Evolutionary conservation across 2,888 invertebrate genomes (phyloP).

Genomic region (Dolomedes plantarius): DNA sequence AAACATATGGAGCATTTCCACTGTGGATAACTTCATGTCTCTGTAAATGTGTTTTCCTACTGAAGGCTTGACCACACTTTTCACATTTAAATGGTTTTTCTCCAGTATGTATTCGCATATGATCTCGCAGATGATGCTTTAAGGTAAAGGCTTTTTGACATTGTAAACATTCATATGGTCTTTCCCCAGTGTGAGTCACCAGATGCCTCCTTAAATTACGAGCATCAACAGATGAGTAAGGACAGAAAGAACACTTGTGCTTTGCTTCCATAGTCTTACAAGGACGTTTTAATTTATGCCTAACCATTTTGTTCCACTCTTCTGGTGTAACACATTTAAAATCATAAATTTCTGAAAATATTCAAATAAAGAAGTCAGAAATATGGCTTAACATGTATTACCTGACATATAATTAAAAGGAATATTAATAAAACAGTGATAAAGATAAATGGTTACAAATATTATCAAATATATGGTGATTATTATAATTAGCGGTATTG

Average conservation of each 20-base stretch:
- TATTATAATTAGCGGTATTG: too few species aligned
- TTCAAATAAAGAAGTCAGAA: too few species aligned
- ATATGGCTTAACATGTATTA: too few species aligned
- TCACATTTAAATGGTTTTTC: slow-evolving; percentile 6
- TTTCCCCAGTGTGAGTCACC: neutral
- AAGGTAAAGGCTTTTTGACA: neutral
- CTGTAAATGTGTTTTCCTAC: neutral
- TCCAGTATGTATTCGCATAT: neutral
- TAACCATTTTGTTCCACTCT: too few species aligned
- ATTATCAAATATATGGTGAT: too few species aligned
- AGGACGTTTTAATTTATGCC: too few species aligned
- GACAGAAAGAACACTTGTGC: neutral
- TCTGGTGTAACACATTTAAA: too few species aligned
- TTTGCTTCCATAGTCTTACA: too few species aligned
- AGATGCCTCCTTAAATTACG: neutral
- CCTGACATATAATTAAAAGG: too few species aligned
- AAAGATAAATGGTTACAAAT: too few species aligned
- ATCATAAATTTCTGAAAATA: too few species aligned
- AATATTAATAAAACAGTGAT: too few species aligned
- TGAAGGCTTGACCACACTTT: neutral
- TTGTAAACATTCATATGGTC: neutral
- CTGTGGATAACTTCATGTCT: neutral
- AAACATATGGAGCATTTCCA: neutral
- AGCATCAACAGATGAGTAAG: neutral
- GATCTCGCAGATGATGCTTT: neutral